phyloP scores from a whole-genome alignment of 2,113 vertebrate species.

The Nannobrachium achirus region DNA sequence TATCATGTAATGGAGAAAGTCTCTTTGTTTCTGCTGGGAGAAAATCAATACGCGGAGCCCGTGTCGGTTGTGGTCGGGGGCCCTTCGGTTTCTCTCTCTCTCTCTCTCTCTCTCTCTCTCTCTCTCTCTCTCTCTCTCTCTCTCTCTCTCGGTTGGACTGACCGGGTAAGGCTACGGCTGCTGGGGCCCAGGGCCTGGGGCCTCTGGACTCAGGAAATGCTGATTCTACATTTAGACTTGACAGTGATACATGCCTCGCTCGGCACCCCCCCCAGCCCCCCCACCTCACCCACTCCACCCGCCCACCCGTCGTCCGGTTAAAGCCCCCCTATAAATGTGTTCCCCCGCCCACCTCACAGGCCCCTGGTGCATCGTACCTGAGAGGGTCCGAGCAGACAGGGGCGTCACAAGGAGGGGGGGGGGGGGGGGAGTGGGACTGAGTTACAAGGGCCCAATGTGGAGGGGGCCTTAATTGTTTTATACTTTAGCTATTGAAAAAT shows the following conservation, averaged over 20 bases:
- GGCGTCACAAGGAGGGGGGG: constrained; percentile 23
- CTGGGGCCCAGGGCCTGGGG: background rate
- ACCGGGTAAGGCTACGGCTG: constrained; percentile 64
- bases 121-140: constrained; percentile 46
- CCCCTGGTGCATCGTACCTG: no score
- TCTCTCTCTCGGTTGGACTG: constrained; percentile 57
- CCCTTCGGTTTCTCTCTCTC: constrained; percentile 33
- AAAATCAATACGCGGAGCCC: constrained; percentile 82
- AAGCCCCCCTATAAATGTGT: constrained; percentile 20
- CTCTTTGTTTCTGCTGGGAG: constrained; percentile 81
- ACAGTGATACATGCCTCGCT: constrained; percentile 80
- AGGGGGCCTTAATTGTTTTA: no score
- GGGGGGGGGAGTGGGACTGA: background rate
- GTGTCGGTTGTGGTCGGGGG: constrained; percentile 48
- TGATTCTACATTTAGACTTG: constrained; percentile 78
- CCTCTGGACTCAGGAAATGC: constrained; percentile 67
- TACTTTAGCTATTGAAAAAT: no score
- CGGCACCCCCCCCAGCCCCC: constrained; percentile 14
- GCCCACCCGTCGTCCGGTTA: constrained; percentile 41
- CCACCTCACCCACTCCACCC: no score
- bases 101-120: constrained; percentile 18
- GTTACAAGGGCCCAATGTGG: no score
- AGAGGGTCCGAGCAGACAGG: constrained; percentile 56
- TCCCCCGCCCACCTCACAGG: no score
- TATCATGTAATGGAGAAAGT: constrained; percentile 84